phyloP scores from a whole-genome alignment of 2,888 invertebrate species.

The Drosophila affinis region DNA sequence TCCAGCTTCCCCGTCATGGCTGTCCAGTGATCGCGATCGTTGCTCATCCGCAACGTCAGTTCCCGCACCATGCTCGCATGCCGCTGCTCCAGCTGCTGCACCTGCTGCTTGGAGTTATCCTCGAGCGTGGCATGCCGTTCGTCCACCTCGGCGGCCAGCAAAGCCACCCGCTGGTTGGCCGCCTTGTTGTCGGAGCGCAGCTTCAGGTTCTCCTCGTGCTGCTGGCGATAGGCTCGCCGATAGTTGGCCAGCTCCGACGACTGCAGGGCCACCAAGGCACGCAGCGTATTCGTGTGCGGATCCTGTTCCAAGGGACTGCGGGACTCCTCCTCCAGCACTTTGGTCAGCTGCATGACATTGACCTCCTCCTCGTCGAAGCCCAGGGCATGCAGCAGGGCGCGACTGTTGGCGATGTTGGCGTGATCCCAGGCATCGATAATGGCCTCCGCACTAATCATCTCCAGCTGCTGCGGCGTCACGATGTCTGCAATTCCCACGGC shows the following conservation, averaged over 20 bases:
- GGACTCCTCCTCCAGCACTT: constrained; percentile 89
- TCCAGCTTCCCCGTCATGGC: constrained; percentile 87
- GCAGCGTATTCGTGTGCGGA: constrained; percentile 75
- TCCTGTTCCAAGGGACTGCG: constrained; percentile 82
- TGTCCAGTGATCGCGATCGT: constrained; percentile 90
- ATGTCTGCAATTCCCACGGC: constrained; percentile 50
- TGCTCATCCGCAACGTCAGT: constrained; percentile 87
- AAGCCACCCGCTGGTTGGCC: constrained; percentile 91
- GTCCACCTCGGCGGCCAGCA: constrained; percentile 95
- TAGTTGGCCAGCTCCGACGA: constrained; percentile 88
- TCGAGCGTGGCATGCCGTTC: constrained; percentile 94
- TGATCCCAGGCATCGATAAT: constrained; percentile 90
- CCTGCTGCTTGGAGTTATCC: constrained; percentile 87
- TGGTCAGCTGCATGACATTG: constrained; percentile 87
- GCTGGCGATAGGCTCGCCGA: constrained; percentile 87
- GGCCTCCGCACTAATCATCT: constrained; percentile 84
- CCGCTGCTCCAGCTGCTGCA: constrained; percentile 89
- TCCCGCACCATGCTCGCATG: constrained; percentile 91
- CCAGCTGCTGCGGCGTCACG: constrained; percentile 79
- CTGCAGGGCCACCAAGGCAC: constrained; percentile 88
- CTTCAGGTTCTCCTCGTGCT: constrained; percentile 91
- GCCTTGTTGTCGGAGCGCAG: constrained; percentile 91
- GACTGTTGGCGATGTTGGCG: constrained; percentile 88
- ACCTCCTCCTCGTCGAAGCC: constrained; percentile 87
- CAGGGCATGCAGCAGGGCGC: constrained; percentile 87